Evolutionary conservation across 1,140 invertebrate genomes (phyloP), one percentile per base, ranked within the genome.

Genomic region (Leptinotarsa undecemlineata): DNA sequence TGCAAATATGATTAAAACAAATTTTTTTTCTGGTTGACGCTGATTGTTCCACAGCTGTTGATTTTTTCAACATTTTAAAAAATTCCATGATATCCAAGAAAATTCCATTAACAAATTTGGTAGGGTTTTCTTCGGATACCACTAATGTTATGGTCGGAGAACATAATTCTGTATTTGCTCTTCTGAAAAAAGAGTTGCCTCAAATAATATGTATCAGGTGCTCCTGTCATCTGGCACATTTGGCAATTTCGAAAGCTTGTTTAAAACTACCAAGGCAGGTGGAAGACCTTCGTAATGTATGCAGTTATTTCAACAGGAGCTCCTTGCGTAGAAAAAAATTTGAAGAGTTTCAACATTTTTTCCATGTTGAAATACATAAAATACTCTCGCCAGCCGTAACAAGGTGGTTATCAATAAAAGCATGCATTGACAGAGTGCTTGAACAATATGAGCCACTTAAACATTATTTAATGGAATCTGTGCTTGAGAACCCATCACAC

Each of bases 341-440:
- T 20, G 64, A 80, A 78, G 80, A 84, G 70, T 84, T 85, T 76
- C 83, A 85, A 75, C 42, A 77, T 48, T 82, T 82, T 79, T 84
- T 84, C 76, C 42, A 79, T 47, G 68, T 79, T 4, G 79, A 75
- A 57, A 79, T 78, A 63, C 83, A 85, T 73, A 84, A 85, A 80
- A 85, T 85, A 62, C 57, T 85, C 1, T 71, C 71, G 33, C 80
- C 80, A 23, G 74, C 78, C 60, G 78, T 57, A 60, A 86, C 83
- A 48, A 76, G 83, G 42, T 86, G 81, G 84, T 74, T 86, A 15
- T 85, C 85, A 5, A 48, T 85, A 33, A 77, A 86, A 74, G 69
- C 73, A 33, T 84, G 82, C 81, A 82, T 85, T 3, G 75, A 83
- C 70, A 71, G 83, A 68, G 70, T 84, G n/a, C 73, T 85, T 20